phyloP scores from a whole-genome alignment of 2,797 vertebrate genomes.

The Cynodonichthys magdalenae region DNA sequence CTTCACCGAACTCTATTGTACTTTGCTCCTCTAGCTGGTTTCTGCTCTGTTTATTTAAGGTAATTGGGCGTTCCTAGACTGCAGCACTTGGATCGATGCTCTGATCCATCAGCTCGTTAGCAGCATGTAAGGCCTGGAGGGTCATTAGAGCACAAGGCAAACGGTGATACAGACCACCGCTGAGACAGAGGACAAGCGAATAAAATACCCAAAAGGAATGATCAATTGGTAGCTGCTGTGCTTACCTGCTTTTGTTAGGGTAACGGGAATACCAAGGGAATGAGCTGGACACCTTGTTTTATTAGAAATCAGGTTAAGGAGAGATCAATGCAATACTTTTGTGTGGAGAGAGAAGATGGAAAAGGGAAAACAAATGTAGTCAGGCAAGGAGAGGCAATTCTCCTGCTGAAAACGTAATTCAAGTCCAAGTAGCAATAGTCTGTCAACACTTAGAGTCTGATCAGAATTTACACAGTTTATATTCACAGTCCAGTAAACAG shows the following conservation, averaged over 20 bases:
- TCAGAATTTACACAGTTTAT: conserved; percentile 15
- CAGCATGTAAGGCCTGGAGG: conserved; percentile 59
- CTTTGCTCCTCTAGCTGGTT: conserved; percentile 50
- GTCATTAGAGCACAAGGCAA: conserved; percentile 62
- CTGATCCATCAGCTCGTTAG: conserved; percentile 80
- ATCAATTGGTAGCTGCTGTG: conserved; percentile 57
- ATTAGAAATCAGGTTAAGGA: conserved; percentile 67
- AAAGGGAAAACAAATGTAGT: conserved; percentile 49
- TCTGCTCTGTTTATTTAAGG: conserved; percentile 73
- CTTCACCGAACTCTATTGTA: conserved; percentile 41
- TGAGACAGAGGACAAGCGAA: conserved; percentile 42
- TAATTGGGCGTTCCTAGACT: conserved; percentile 74
- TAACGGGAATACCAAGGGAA: conserved; percentile 46
- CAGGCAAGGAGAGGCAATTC: conserved; percentile 30
- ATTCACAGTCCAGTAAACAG: conserved; percentile 17
- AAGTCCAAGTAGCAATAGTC: conserved; percentile 10
- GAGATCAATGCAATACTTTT: conserved; percentile 53
- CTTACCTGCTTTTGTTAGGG: conserved; percentile 41
- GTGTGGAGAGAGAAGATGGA: conserved; percentile 31
- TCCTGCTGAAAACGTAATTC: conserved; percentile 23
- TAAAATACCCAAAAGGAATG: conserved; percentile 57
- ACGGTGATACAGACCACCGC: conserved; percentile 57
- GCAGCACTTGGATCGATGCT: conserved; percentile 67
- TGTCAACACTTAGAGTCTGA: conserved; percentile 14
- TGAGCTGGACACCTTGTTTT: conserved; percentile 58